Evolutionary conservation across 1,140 invertebrate genomes (phyloP).

Genomic region (Phymorhynchus buccinoides): DNA sequence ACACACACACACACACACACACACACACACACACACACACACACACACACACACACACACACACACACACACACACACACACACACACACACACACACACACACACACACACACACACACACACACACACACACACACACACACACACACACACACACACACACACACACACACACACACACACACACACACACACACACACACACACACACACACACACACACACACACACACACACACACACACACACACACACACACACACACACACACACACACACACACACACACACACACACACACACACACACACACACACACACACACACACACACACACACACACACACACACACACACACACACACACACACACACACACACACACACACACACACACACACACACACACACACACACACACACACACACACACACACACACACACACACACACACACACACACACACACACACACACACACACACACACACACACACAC

Average conservation of each 20-base stretch:
- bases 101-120: not conserved
- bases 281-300: not conserved
- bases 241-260: not conserved
- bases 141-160: not conserved
- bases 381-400: not conserved
- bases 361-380: not conserved
- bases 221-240: not conserved
- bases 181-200: not conserved
- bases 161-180: not conserved
- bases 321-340: not conserved
- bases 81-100: not conserved
- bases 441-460: not conserved
- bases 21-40: not conserved
- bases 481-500: not conserved
- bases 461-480: conserved; percentile 10
- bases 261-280: not conserved
- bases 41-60: not conserved
- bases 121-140: not conserved
- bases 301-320: not conserved
- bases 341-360: not conserved
- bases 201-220: not conserved
- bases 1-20: not conserved
- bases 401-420: not conserved
- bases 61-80: not conserved
- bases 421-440: not conserved